Base-by-base conservation (phyloP, 2,888 invertebrate species). In the Drosophila monieri region DNA sequence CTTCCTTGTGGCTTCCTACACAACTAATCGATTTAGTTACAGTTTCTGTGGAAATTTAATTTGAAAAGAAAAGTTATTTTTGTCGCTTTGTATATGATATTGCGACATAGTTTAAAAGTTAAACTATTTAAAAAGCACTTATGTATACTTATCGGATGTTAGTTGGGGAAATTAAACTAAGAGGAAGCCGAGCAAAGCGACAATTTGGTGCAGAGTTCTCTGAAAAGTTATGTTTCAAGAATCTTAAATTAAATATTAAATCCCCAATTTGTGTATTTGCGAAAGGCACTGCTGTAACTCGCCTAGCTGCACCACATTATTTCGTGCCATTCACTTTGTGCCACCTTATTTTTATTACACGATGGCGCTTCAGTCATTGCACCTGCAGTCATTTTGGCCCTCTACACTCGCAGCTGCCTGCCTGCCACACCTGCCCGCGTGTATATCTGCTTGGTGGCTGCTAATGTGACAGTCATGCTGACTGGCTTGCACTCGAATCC, bases 381-480 rank as follows among this genome's bases (percentile, higher is more conserved):
- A 81, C 73, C 76, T 86, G 87, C 81, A 84, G 86, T 78, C 76
- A 79, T 80, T 78, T 85, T 66, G 65, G 44, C 56, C 37, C 37
- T 37, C 23, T 15, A 3, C 41, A 25, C 60, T 9, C 27, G 46
- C 47, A 18, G 41, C 14, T 55, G 27, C 52, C 23, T 12, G 6
- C 35, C 35, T 14, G 35, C 35, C 35, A 35, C 35, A 35, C 39
- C 39, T 41, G 15, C 39, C n/a, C 8, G 35, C 41, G 53, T 54
- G 25, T 57, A 43, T 70, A 44, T 55, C 46, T 59, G 52, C 46
- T 52, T 55, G 73, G 58, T 65, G 55, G 56, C 64, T 85, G 78
- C 84, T 86, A 84, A 85, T 81, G 85, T 86, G 85, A 84, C 83
- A 86, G 81, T 80, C 86, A 86, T 73, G 85, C 85, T 85, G 79